Evolutionary conservation across 2,113 vertebrate species (phyloP).

Genomic region (Calyptomena viridis): DNA sequence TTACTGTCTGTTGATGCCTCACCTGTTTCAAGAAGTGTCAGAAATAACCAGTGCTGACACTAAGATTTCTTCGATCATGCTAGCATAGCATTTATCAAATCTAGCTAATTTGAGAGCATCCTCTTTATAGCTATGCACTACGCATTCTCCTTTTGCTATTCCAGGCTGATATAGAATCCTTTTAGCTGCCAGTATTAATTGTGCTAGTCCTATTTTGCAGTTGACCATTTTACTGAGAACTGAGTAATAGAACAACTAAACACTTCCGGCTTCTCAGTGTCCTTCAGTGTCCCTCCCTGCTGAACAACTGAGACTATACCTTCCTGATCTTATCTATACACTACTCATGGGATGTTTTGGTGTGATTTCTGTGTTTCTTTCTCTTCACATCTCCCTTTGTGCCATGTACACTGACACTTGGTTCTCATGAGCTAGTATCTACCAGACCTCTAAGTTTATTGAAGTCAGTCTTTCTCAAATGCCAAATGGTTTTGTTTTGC

Average conservation of each 20-base stretch:
- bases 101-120: neutral
- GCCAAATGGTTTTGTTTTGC: neutral
- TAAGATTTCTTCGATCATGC: neutral
- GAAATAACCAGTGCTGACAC: neutral
- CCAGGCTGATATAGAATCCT: neutral
- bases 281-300: neutral
- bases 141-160: neutral
- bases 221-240: neutral
- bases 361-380: neutral
- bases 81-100: neutral
- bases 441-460: neutral
- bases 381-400: neutral
- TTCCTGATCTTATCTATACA: neutral
- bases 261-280: neutral
- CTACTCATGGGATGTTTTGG: neutral
- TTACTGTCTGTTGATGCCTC: neutral
- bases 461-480: neutral
- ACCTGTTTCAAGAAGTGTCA: neutral
- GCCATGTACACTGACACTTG: neutral
- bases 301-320: neutral
- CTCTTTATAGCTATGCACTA: neutral
- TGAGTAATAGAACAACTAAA: neutral
- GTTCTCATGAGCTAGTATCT: neutral
- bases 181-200: neutral
- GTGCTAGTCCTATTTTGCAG: neutral